Percentiles rank a stretch among this genome's conserved stretches.
These are phyloP conservation scores for Trinorchestia longiramus DNA, from an alignment of 1,140 invertebrate species.

Conservation along the genomic window DNA sequence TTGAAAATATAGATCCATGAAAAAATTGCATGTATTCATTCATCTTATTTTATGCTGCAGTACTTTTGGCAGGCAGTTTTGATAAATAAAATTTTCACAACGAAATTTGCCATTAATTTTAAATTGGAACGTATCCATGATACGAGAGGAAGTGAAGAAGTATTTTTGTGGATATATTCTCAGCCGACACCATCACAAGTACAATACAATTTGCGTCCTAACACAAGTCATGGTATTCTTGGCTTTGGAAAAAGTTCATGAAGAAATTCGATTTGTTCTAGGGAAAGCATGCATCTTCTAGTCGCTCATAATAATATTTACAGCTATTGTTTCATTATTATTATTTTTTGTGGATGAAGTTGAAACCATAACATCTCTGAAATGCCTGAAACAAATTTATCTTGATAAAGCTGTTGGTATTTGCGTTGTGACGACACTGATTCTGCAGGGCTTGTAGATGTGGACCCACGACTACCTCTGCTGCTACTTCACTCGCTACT, in stretches of 20 bases:
- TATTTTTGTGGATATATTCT: too few species aligned
- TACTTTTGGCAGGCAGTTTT: too few species aligned
- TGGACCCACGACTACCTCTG: not conserved
- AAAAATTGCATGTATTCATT: too few species aligned
- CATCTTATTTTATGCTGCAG: too few species aligned
- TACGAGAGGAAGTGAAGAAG: too few species aligned
- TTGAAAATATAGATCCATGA: too few species aligned
- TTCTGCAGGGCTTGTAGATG: not conserved
- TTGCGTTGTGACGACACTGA: not conserved
- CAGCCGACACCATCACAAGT: too few species aligned
- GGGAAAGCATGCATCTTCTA: not conserved
- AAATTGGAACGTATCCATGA: too few species aligned
- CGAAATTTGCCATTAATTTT: too few species aligned
- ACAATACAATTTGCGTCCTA: not conserved
- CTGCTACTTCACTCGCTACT: not conserved
- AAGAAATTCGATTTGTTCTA: not conserved
- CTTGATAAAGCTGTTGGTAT: not conserved
- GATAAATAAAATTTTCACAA: too few species aligned
- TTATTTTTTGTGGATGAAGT: not conserved
- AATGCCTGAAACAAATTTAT: not conserved
- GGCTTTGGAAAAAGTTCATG: not conserved
- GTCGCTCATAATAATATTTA: not conserved
- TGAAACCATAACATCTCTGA: not conserved
- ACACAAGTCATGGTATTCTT: not conserved
- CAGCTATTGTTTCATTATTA: not conserved